phyloP scores from a whole-genome alignment of 2,797 vertebrate genomes.

The Euthynnus affinis region DNA sequence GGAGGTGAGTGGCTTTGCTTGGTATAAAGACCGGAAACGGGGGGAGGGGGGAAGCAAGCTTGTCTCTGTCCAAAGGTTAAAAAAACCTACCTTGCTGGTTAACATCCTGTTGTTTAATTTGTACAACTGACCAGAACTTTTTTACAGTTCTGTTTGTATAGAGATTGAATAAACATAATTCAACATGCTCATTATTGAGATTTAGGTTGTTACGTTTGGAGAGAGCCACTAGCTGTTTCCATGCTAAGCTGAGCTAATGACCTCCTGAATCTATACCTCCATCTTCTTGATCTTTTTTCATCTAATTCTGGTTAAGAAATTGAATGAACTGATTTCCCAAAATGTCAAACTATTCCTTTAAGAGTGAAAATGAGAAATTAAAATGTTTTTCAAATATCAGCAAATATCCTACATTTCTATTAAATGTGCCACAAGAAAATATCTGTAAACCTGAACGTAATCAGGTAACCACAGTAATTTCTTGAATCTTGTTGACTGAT shows the following conservation, averaged over 20 bases:
- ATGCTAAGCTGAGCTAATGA: background rate
- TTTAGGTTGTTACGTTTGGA: background rate
- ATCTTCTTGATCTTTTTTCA: slow-evolving; percentile 18
- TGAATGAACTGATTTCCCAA: background rate
- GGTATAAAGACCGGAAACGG: too few relatives aligned
- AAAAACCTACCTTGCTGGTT: background rate
- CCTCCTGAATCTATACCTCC: slow-evolving; percentile 8
- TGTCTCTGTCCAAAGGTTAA: too few relatives aligned
- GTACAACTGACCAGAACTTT: background rate
- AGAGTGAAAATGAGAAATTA: slow-evolving; percentile 25
- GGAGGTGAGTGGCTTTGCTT: background rate
- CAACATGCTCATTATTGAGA: slow-evolving; percentile 6
- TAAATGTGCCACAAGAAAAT: slow-evolving; percentile 21
- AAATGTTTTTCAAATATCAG: slow-evolving; percentile 37
- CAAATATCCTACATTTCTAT: slow-evolving; percentile 42
- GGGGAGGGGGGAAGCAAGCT: too few relatives aligned
- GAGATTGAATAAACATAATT: background rate
- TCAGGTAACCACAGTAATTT: slow-evolving; percentile 6
- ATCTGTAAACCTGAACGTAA: slow-evolving; percentile 2
- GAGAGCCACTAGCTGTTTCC: background rate
- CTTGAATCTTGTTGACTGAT: slow-evolving; percentile 16
- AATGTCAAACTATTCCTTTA: slow-evolving; percentile 20
- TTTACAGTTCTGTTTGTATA: background rate
- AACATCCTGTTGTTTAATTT: slow-evolving; percentile 11
- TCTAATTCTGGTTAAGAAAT: slow-evolving; percentile 21